phyloP scores from a whole-genome alignment of 2,888 invertebrate genomes.

The Toxonevra muliebris region DNA sequence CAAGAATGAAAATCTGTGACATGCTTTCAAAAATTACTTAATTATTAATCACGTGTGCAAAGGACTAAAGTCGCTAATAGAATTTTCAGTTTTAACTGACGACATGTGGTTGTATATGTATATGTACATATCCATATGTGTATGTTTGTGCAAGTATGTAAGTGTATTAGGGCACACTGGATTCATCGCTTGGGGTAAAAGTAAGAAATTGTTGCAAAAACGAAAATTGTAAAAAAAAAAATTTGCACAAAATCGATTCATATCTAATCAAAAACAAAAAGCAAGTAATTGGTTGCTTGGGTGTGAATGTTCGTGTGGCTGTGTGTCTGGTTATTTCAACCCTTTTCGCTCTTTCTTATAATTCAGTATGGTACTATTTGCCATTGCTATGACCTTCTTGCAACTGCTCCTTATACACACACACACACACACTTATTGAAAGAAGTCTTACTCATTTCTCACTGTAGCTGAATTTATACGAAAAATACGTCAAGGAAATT shows the following conservation, averaged over 20 bases:
- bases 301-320: conserved; percentile 11
- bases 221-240: conserved; percentile 6
- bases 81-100: conserved; percentile 44
- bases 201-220: conserved; percentile 20
- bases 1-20: conserved; percentile 28
- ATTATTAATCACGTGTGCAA: conserved; percentile 60
- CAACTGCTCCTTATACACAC: too few species aligned
- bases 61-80: conserved; percentile 52
- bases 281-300: conserved; percentile 2
- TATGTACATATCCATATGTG: not conserved
- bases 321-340: conserved; percentile 5
- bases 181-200: conserved; percentile 13
- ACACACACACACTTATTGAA: too few species aligned
- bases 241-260: conserved; percentile 26
- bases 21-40: conserved; percentile 56
- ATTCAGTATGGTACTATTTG: not conserved
- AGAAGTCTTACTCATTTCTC: too few species aligned
- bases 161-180: not conserved
- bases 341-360: conserved; percentile 24
- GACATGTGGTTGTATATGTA: conserved; percentile 20
- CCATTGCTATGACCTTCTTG: conserved; percentile 14
- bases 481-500: conserved; percentile 13
- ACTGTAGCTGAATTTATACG: not conserved
- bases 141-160: not conserved
- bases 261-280: conserved; percentile 22